Percentiles rank a stretch among this genome's conserved stretches.
These are phyloP conservation scores for Chromis chromis DNA, from an alignment of 2,797 vertebrate genomes.

Conservation along the genomic window DNA sequence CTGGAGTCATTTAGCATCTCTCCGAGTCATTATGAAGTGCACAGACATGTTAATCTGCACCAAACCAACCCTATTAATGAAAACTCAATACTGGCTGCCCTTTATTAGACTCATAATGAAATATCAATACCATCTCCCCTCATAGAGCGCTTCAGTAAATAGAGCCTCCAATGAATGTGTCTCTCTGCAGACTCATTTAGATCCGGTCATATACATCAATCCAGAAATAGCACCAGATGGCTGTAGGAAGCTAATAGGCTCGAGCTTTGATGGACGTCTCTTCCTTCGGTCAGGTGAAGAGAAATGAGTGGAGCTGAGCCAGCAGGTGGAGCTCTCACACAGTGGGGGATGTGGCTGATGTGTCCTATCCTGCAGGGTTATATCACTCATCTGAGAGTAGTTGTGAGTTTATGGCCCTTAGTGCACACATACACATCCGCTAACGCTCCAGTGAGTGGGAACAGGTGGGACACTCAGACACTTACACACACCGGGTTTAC, in stretches of 20 bases:
- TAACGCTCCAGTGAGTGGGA: slow-evolving; percentile 60
- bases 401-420: slow-evolving; percentile 63
- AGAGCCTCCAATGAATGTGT: slow-evolving; percentile 55
- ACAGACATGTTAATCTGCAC: slow-evolving; percentile 77
- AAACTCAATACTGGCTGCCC: slow-evolving; percentile 79
- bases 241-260: slow-evolving; percentile 54
- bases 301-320: slow-evolving; percentile 51
- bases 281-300: slow-evolving; percentile 53
- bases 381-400: slow-evolving; percentile 71
- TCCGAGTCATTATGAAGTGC: slow-evolving; percentile 73
- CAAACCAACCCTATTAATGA: slow-evolving; percentile 80
- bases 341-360: slow-evolving; percentile 45
- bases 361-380: slow-evolving; percentile 50
- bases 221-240: slow-evolving; percentile 64
- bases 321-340: slow-evolving; percentile 77
- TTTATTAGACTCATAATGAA: slow-evolving; percentile 84
- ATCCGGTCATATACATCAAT: slow-evolving; percentile 63
- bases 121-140: slow-evolving; percentile 81
- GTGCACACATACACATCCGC: slow-evolving; percentile 52
- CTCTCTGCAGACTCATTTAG: slow-evolving; percentile 69
- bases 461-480: slow-evolving; percentile 60
- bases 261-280: slow-evolving; percentile 45
- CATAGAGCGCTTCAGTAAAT: slow-evolving; percentile 73
- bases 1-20: slow-evolving; percentile 61
- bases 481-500: slow-evolving; percentile 21